phyloP scores from a whole-genome alignment of 2,797 vertebrate genomes.

The Sebastes reedi region DNA sequence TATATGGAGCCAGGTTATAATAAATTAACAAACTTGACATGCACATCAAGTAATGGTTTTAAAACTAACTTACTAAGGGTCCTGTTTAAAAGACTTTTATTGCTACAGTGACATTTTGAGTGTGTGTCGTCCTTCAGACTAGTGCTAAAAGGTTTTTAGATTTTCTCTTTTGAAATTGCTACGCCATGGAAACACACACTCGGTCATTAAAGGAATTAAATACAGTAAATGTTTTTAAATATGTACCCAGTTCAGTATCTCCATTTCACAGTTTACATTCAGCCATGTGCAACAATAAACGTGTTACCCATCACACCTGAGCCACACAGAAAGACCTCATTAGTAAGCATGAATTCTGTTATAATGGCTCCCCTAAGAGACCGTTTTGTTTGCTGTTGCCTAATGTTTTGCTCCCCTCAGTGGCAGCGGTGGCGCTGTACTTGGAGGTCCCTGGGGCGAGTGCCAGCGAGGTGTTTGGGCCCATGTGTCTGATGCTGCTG shows the following conservation, averaged over 20 bases:
- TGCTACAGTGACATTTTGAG: not conserved
- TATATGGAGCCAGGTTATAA: not conserved
- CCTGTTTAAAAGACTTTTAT: not conserved
- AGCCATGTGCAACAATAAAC: constrained; percentile 9
- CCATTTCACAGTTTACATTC: constrained; percentile 16
- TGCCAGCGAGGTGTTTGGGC: constrained; percentile 90
- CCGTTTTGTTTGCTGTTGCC: constrained; percentile 56
- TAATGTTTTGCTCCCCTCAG: constrained; percentile 77
- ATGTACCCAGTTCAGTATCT: not conserved
- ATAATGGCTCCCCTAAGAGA: constrained; percentile 57
- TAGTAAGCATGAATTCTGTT: constrained; percentile 53
- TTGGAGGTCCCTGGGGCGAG: constrained; percentile 87
- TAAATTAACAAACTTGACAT: not conserved
- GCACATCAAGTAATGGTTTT: not conserved
- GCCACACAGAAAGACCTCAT: constrained; percentile 44
- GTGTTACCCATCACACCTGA: constrained; percentile 24
- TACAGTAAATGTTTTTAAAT: not conserved
- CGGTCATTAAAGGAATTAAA: not conserved
- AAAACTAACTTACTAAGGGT: not conserved
- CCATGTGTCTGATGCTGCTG: constrained; percentile 96
- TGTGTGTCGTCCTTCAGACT: not conserved
- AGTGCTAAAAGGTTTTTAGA: not conserved
- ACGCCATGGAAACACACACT: not conserved
- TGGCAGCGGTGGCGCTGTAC: constrained; percentile 87
- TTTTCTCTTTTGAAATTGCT: not conserved